These are phyloP conservation scores for Equus przewalskii DNA, from an alignment of 2,113 vertebrate genomes.

Conservation along the genomic window DNA sequence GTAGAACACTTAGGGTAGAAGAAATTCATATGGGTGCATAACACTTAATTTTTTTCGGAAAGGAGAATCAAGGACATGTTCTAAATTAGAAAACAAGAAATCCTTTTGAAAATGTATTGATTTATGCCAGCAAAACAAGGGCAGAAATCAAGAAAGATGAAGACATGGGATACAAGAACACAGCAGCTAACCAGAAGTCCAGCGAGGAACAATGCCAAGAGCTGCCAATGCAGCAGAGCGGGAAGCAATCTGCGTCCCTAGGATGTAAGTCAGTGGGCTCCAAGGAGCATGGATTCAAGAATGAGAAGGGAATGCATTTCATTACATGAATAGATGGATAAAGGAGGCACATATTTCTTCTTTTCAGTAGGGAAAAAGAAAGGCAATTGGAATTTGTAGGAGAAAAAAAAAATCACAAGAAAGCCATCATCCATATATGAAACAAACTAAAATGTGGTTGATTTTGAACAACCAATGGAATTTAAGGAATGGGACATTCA, in stretches of 20 bases:
- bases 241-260: neutral
- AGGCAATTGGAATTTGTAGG: neutral
- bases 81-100: conserved; percentile 58
- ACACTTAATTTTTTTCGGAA: conserved; percentile 1
- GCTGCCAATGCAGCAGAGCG: neutral
- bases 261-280: neutral
- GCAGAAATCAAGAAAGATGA: conserved; percentile 4
- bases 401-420: conserved; percentile 28
- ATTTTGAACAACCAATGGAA: neutral
- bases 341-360: neutral
- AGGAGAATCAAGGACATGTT: conserved; percentile 38
- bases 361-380: neutral
- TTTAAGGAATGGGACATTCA: neutral
- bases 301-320: neutral
- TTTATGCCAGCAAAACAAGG: neutral
- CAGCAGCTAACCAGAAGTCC: neutral
- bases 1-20: neutral
- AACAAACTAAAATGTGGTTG: conserved; percentile 29
- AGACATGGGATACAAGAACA: neutral
- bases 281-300: neutral
- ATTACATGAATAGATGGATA: neutral
- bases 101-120: neutral
- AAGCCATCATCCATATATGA: neutral
- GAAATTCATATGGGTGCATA: neutral
- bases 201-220: neutral